These are phyloP conservation scores for Acanthacorydalis orientalis DNA, from an alignment of 2,888 invertebrate genomes.

Conservation along the genomic window DNA sequence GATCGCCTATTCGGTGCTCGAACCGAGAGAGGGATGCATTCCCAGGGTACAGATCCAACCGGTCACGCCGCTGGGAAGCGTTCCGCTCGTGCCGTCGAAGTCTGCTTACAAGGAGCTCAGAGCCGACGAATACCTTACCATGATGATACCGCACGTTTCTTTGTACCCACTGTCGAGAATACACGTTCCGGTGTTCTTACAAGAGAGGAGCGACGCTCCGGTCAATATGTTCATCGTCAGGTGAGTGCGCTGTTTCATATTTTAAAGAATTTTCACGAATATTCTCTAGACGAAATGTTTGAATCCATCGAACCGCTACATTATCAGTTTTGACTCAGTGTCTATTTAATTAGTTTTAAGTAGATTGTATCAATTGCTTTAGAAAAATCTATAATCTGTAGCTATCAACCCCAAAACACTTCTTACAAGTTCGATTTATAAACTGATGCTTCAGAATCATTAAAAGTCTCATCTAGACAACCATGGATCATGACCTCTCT, in stretches of 20 bases:
- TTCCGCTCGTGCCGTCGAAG: slow-evolving; percentile 60
- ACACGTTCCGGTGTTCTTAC: slow-evolving; percentile 79
- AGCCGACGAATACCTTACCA: slow-evolving; percentile 66
- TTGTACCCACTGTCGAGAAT: slow-evolving; percentile 79
- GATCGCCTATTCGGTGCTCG: slow-evolving; percentile 76
- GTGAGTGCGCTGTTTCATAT: slow-evolving; percentile 41
- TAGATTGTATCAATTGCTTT: too few species aligned
- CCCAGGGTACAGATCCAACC: slow-evolving; percentile 54
- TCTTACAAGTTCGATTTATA: too few species aligned
- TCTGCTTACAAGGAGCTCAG: slow-evolving; percentile 72
- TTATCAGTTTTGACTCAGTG: too few species aligned
- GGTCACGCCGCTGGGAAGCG: slow-evolving; percentile 34
- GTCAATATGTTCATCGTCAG: slow-evolving; percentile 72
- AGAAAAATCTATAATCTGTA: too few species aligned
- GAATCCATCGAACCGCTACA: too few species aligned
- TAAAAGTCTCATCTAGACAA: too few species aligned
- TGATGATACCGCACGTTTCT: slow-evolving; percentile 74
- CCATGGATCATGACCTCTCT: too few species aligned
- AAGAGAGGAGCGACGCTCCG: slow-evolving; percentile 48
- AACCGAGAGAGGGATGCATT: slow-evolving; percentile 60
- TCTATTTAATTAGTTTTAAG: too few species aligned
- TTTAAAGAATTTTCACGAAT: too few species aligned
- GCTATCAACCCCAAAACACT: too few species aligned
- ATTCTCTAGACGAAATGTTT: too few species aligned
- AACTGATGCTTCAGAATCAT: too few species aligned